phyloP scores from a whole-genome alignment of 2,888 invertebrate species.

The Troides aeacus region DNA sequence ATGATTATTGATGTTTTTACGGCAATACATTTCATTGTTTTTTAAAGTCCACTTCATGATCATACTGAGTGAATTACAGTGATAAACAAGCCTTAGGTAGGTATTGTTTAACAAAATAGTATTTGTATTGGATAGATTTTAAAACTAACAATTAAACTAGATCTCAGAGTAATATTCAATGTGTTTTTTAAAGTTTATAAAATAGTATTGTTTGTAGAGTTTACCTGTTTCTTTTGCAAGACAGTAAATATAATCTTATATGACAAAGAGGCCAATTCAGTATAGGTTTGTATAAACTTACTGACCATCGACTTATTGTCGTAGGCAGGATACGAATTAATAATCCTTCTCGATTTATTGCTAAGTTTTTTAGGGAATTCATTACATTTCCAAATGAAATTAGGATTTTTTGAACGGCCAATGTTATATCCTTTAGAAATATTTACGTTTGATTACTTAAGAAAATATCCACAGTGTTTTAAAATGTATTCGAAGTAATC shows the following conservation, averaged over 20 bases:
- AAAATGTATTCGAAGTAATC: constrained; percentile 11
- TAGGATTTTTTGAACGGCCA: not conserved
- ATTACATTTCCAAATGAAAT: no score
- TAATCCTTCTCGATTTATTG: no score
- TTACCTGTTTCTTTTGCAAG: no score
- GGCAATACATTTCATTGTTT: not conserved
- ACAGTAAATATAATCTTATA: not conserved
- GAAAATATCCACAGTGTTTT: not conserved
- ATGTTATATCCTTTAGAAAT: not conserved
- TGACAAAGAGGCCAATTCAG: not conserved
- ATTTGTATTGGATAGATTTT: no score
- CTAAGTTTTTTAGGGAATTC: no score
- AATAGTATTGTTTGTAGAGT: no score
- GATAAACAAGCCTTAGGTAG: not conserved
- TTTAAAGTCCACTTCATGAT: not conserved
- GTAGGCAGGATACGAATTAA: no score
- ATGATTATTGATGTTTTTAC: not conserved
- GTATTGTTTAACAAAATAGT: no score
- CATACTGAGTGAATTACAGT: not conserved
- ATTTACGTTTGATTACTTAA: not conserved
- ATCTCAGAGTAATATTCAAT: no score
- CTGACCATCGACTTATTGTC: no score
- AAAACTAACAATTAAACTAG: no score
- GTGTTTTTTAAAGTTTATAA: no score
- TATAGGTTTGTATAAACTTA: not conserved